These are phyloP conservation scores for Halcyon badia DNA, from an alignment of 2,797 vertebrate species.

Conservation along the genomic window DNA sequence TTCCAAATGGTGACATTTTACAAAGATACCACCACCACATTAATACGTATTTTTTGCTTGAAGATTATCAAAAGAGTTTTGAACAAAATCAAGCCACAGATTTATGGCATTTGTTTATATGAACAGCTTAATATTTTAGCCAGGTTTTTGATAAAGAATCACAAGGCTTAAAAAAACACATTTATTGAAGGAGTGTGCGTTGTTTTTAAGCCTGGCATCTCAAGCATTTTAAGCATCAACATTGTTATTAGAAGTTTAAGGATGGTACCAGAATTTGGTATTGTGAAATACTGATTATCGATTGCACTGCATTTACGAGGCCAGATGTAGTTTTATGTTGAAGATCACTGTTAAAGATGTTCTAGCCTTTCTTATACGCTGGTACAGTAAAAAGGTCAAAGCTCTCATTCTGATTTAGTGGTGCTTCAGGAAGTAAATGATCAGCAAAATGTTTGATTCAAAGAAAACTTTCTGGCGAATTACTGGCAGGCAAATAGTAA, in stretches of 20 bases:
- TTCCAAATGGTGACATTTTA: background rate
- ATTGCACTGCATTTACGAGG: background rate
- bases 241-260: background rate
- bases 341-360: background rate
- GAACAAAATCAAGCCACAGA: background rate
- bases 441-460: background rate
- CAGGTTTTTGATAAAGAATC: background rate
- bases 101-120: background rate
- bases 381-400: background rate
- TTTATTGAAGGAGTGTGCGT: background rate
- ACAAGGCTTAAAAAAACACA: background rate
- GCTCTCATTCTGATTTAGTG: background rate
- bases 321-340: background rate
- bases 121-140: background rate
- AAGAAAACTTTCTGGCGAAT: background rate
- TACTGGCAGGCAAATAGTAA: background rate
- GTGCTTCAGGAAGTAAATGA: background rate
- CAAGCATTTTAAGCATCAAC: background rate
- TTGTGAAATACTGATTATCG: background rate
- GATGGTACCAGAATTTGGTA: background rate
- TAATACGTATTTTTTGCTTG: background rate
- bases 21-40: background rate
- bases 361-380: background rate
- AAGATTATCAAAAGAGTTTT: background rate
- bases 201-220: background rate